phyloP scores from a whole-genome alignment of 2,113 vertebrate genomes.

The Hymenochirus boettgeri region DNA sequence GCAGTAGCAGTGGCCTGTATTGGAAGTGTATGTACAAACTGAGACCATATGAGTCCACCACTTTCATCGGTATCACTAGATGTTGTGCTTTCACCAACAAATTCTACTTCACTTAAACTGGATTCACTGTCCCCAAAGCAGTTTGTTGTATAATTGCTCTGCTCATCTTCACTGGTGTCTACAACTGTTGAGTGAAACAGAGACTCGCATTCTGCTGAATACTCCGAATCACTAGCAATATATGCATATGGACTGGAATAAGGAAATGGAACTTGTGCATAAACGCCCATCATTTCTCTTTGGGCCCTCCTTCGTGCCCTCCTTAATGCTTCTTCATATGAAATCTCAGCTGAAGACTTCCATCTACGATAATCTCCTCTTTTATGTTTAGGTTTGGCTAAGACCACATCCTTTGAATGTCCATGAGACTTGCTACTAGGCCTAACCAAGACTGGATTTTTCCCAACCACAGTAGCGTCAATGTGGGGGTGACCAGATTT shows the following conservation, averaged over 20 bases:
- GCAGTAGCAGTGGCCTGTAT: constrained; percentile 51
- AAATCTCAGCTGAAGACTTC: constrained; percentile 66
- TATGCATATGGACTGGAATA: constrained; percentile 69
- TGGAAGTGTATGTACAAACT: constrained; percentile 70
- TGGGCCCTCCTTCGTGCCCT: constrained; percentile 61
- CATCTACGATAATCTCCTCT: constrained; percentile 71
- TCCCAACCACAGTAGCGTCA: constrained; percentile 56
- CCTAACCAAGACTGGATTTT: constrained; percentile 48
- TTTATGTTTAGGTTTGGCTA: constrained; percentile 84
- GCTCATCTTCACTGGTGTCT: constrained; percentile 88
- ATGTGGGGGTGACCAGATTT: constrained; percentile 52
- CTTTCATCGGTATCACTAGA: constrained; percentile 84
- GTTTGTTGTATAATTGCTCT: constrained; percentile 86
- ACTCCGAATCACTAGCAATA: constrained; percentile 85
- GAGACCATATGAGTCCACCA: constrained; percentile 78
- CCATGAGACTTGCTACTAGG: constrained; percentile 48
- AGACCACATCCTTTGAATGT: constrained; percentile 65
- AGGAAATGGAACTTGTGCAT: constrained; percentile 57
- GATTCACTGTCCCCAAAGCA: constrained; percentile 93
- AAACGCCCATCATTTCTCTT: constrained; percentile 58
- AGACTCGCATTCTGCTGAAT: constrained; percentile 88
- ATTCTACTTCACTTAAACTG: constrained; percentile 76
- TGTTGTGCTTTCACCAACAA: constrained; percentile 71
- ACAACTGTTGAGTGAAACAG: constrained; percentile 88
- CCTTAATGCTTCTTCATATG: constrained; percentile 71